These are phyloP conservation scores for Tortricodes alternella DNA, from an alignment of 2,888 invertebrate genomes.

Conservation along the genomic window DNA sequence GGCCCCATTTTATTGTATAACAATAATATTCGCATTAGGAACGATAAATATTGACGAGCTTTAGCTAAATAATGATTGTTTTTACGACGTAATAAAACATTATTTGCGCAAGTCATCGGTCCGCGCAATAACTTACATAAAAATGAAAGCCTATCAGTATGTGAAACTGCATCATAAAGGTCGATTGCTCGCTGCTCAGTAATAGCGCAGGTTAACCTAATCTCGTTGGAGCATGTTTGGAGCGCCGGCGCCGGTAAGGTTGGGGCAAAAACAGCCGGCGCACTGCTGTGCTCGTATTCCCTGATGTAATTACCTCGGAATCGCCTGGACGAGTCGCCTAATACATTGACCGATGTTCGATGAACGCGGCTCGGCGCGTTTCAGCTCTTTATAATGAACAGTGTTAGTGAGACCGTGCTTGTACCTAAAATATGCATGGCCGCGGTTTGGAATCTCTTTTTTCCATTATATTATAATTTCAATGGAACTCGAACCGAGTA, in stretches of 20 bases:
- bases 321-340: conserved; percentile 63
- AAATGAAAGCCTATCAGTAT: conserved; percentile 9
- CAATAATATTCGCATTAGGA: conserved; percentile 6
- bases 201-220: conserved; percentile 31
- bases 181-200: conserved; percentile 20
- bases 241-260: conserved; percentile 43
- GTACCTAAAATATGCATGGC: too few relatives aligned
- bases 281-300: conserved; percentile 62
- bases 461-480: too few relatives aligned
- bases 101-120: background rate
- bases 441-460: too few relatives aligned
- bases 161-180: conserved; percentile 26
- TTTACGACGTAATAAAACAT: background rate
- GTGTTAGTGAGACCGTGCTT: background rate
- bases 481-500: too few relatives aligned
- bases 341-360: conserved; percentile 72
- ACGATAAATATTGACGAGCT: background rate
- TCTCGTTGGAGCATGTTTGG: conserved; percentile 32
- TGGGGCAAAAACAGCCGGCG: conserved; percentile 60
- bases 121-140: background rate
- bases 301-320: conserved; percentile 74
- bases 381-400: conserved; percentile 30
- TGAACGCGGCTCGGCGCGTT: conserved; percentile 48
- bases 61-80: background rate
- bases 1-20: conserved; percentile 13